Base-by-base conservation (phyloP, 1,140 invertebrate species). In the Choristoneura fumiferana region DNA sequence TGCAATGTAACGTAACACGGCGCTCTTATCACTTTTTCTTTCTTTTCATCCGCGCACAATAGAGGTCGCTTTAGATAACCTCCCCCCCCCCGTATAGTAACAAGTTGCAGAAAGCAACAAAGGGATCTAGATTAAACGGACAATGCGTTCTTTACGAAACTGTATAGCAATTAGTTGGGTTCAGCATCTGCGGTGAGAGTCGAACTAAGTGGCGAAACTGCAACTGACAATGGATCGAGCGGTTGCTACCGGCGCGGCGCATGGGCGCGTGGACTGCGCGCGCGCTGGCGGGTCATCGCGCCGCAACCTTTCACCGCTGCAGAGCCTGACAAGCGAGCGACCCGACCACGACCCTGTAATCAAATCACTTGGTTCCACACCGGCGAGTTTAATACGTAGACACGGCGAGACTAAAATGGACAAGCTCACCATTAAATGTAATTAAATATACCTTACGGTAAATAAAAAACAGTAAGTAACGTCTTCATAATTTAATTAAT, bases 131-230 rank as follows among this genome's bases (percentile, higher is more conserved):
- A 86, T 84, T 72, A 78, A 62, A 73, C 76, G 77, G 76, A 81
- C 85, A 86, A 85, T 86, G 78, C 68, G 57, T 65, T 79, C 63
- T 82, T 86, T 85, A 84, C 78, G 78, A 84, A 83, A 86, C 80
- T 73, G 67, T 72, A 78, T 74, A 73, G 77, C 77, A 81, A 80
- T 84, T 81, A 79, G 71, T 71, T 62, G 65, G 69, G 67, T 73
- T 79, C 78, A 74, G 74, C 67, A 69, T 79, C 69, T 71, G 62
- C 54, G 71, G 85, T 80, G 85, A 86, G 85, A 88, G 85, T 84
- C 13, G 65, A 73, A 75, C 66, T 85, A 84, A 88, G 69, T 86
- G 83, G 77, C 68, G 81, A 81, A 83, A 87, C 80, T 67, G 66
- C 58, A 61, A 53, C 66, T 49, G 38, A 84, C 84, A 85, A 84